Conservation (phyloP, 2,797 vertebrate genomes). For the Arnoldichthys spilopterus region DNA sequence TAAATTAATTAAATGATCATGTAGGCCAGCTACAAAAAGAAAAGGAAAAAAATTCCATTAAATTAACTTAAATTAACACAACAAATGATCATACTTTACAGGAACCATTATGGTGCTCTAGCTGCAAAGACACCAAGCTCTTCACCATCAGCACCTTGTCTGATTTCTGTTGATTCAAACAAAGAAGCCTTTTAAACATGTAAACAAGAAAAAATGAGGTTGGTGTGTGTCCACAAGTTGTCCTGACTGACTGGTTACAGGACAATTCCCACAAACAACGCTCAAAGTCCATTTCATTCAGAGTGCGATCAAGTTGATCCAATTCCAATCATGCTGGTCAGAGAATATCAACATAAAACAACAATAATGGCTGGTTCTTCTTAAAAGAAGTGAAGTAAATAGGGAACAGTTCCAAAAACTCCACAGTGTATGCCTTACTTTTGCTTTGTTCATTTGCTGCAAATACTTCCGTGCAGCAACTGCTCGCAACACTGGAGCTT, state of each 20-base stretch:
- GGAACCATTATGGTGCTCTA: constrained; percentile 62
- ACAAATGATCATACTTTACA: constrained; percentile 79
- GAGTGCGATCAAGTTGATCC: not conserved
- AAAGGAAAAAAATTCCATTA: constrained; percentile 79
- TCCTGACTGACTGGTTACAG: not conserved
- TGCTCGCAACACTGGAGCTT: constrained; percentile 8
- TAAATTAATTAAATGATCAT: constrained; percentile 91
- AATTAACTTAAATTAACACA: constrained; percentile 78
- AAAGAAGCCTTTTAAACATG: constrained; percentile 59
- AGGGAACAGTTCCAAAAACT: not conserved
- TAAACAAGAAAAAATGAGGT: constrained; percentile 70
- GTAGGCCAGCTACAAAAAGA: constrained; percentile 98
- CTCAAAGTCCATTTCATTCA: constrained; percentile 32
- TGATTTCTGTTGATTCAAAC: constrained; percentile 69
- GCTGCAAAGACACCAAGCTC: constrained; percentile 79
- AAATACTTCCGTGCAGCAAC: not conserved
- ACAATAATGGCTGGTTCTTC: constrained; percentile 34
- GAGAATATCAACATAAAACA: constrained; percentile 19
- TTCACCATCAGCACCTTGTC: constrained; percentile 78
- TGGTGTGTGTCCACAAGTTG: constrained; percentile 28
- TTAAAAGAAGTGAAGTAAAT: not conserved
- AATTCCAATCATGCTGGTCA: constrained; percentile 20
- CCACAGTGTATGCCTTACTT: constrained; percentile 14
- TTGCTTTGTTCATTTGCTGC: constrained; percentile 41
- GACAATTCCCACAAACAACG: not conserved